These are phyloP conservation scores for Eidolon helvum DNA, from an alignment of 2,113 vertebrate species.

Conservation along the genomic window DNA sequence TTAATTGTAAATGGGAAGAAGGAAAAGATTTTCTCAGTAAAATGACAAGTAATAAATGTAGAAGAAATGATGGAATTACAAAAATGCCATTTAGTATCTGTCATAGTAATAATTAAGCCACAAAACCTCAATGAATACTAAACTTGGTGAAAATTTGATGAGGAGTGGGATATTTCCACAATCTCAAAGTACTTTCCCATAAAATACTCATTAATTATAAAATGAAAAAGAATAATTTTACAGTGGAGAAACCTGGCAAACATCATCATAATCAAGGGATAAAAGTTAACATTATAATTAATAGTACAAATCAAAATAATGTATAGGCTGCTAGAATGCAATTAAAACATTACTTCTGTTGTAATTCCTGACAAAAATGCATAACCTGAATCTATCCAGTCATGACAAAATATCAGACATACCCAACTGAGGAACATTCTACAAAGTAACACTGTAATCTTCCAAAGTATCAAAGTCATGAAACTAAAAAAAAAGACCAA, in stretches of 20 bases:
- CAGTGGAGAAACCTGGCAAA: neutral
- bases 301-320: slow-evolving; percentile 4
- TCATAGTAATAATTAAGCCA: slow-evolving; percentile 3
- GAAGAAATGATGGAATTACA: slow-evolving; percentile 25
- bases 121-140: slow-evolving; percentile 15
- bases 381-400: neutral
- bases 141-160: neutral
- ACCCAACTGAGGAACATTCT: neutral
- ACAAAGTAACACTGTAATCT: neutral
- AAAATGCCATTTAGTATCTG: neutral
- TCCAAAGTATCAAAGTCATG: neutral
- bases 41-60: neutral
- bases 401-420: neutral
- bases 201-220: slow-evolving; percentile 25
- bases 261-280: neutral
- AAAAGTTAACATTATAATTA: neutral
- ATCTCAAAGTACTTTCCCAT: neutral
- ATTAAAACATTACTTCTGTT: neutral
- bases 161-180: neutral
- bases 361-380: slow-evolving; percentile 4
- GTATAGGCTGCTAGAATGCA: neutral
- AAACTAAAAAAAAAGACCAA: neutral
- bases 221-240: slow-evolving; percentile 30
- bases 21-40: slow-evolving; percentile 3
- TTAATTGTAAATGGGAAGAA: neutral